Evolutionary conservation across 2,113 vertebrate species (phyloP).

Genomic region (Macroglossus sobrinus): DNA sequence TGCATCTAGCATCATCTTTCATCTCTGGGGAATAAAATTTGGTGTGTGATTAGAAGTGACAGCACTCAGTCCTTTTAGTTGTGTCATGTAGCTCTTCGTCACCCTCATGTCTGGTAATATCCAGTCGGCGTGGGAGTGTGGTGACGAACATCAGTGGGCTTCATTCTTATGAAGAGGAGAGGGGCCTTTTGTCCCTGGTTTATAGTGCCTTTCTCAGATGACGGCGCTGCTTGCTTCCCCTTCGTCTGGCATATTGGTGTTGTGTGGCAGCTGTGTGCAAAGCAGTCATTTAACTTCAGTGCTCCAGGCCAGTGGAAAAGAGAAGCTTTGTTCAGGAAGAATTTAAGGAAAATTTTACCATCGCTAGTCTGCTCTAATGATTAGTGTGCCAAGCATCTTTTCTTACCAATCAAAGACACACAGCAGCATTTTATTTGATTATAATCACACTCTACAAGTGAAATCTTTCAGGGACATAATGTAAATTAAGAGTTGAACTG

Average conservation of each 20-base stretch:
- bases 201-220: background rate
- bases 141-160: background rate
- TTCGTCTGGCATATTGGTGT: background rate
- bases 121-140: background rate
- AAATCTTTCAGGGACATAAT: background rate
- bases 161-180: background rate
- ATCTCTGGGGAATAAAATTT: background rate
- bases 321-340: background rate
- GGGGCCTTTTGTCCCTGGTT: too few species aligned
- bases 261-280: background rate
- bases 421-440: background rate
- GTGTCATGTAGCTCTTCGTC: rapidly evolving
- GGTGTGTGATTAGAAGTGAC: background rate
- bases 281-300: background rate
- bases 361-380: background rate
- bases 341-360: background rate
- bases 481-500: background rate
- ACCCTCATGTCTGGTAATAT: background rate
- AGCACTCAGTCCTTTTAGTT: background rate
- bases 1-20: background rate
- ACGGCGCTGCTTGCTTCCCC: background rate
- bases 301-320: background rate
- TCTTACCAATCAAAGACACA: background rate
- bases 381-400: background rate
- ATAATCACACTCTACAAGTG: background rate